A percentile compares a stretch with the other conserved stretches of the same genome.
Evolutionary conservation across 2,797 vertebrate genomes (phyloP).

Genomic region (Pachyuromys duprasi): DNA sequence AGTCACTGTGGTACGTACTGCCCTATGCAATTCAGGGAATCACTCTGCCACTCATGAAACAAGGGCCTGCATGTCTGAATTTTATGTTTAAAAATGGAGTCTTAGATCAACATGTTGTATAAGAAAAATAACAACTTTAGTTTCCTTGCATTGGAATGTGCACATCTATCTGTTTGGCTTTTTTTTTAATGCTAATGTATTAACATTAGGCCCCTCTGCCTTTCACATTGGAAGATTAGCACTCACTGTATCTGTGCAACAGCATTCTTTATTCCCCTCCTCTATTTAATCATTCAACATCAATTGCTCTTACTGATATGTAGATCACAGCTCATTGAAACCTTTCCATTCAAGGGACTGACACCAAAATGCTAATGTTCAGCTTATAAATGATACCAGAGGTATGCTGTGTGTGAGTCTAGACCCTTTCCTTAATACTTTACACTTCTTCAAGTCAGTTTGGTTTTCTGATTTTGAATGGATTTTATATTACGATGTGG

Average conservation of each 20-base stretch:
- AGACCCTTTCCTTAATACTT: conserved; percentile 53
- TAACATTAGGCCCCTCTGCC: conserved; percentile 55
- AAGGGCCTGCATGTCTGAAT: conserved; percentile 76
- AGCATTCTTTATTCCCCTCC: conserved; percentile 80
- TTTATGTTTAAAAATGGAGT: conserved; percentile 70
- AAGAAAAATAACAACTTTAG: conserved; percentile 42
- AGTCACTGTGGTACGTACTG: conserved; percentile 80
- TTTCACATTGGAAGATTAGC: conserved; percentile 54
- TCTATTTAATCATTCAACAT: conserved; percentile 82
- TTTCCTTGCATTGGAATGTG: conserved; percentile 28
- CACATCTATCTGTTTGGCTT: conserved; percentile 46
- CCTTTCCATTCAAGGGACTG: conserved; percentile 76
- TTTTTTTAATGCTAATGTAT: conserved; percentile 60
- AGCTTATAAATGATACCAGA: conserved; percentile 67
- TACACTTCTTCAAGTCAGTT: background rate
- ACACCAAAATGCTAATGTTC: conserved; percentile 80
- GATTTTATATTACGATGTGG: conserved; percentile 32
- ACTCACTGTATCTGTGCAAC: conserved; percentile 73
- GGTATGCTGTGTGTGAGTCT: background rate
- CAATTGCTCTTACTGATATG: conserved; percentile 76
- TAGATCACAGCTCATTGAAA: conserved; percentile 77
- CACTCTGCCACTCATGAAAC: conserved; percentile 82
- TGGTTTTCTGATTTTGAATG: conserved; percentile 38
- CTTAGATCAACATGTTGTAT: conserved; percentile 60
- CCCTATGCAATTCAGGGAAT: conserved; percentile 84